These are phyloP conservation scores for Synchiropus splendidus DNA, from an alignment of 2,113 vertebrate species.

Conservation along the genomic window DNA sequence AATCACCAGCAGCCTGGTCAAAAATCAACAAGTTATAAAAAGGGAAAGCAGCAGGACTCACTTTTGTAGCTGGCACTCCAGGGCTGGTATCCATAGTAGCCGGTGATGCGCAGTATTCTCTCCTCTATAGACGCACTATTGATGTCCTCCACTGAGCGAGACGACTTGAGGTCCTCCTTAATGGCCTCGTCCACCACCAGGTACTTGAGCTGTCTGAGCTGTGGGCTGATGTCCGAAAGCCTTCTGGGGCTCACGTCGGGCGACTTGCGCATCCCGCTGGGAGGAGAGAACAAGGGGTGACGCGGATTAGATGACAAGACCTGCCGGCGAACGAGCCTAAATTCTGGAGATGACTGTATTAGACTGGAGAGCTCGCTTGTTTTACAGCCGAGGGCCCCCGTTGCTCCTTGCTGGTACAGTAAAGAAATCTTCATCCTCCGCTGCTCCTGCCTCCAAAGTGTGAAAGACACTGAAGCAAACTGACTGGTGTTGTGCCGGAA, in stretches of 20 bases:
- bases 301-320: constrained; percentile 11
- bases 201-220: constrained; percentile 91
- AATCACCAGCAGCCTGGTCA: no score
- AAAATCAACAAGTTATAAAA: no score
- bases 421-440: constrained; percentile 53
- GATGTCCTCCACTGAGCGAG: constrained; percentile 88
- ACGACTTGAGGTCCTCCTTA: constrained; percentile 90
- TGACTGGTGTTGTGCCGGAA: constrained; percentile 42
- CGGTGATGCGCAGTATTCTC: constrained; percentile 83
- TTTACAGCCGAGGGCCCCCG: constrained; percentile 17
- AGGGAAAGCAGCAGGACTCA: constrained; percentile 56
- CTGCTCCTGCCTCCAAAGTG: constrained; percentile 35
- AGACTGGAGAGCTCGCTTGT: not conserved
- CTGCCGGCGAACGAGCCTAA: not conserved
- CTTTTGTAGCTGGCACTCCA: constrained; percentile 83
- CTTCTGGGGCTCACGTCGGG: constrained; percentile 88
- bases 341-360: constrained; percentile 1
- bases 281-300: constrained; percentile 34
- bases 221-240: constrained; percentile 94
- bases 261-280: constrained; percentile 84
- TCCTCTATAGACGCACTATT: constrained; percentile 87
- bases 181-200: constrained; percentile 90
- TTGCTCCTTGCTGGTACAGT: constrained; percentile 27
- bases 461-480: constrained; percentile 48
- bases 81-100: constrained; percentile 93